phyloP scores from a whole-genome alignment of 2,113 vertebrate genomes.

The Petrocephalus zakoni region DNA sequence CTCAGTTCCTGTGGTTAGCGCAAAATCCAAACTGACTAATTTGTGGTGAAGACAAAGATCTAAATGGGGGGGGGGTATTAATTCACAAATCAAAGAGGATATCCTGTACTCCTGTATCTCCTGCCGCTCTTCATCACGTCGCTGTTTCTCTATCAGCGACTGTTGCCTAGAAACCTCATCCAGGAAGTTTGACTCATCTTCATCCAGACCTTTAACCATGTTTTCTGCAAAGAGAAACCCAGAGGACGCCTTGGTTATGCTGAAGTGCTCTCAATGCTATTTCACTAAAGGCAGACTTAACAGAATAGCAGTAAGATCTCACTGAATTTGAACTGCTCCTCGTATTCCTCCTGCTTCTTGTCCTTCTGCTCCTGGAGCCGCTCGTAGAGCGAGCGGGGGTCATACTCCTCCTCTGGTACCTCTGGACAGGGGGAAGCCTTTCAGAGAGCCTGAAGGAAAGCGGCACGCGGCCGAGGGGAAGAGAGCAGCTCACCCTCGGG shows the following conservation, averaged over 20 bases:
- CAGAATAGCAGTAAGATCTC: constrained; percentile 43
- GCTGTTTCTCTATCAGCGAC: constrained; percentile 86
- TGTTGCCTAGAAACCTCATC: constrained; percentile 96
- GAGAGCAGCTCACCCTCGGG: constrained; percentile 71
- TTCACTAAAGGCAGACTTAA: not conserved
- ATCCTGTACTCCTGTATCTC: constrained; percentile 92
- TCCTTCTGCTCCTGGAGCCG: constrained; percentile 94
- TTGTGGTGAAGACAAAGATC: not conserved
- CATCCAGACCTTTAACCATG: constrained; percentile 95
- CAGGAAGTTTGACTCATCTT: constrained; percentile 90
- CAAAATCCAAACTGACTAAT: not conserved
- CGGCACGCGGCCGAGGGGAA: constrained; percentile 5
- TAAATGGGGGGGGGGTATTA: not conserved
- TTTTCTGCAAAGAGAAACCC: constrained; percentile 72
- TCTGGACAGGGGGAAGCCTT: constrained; percentile 57
- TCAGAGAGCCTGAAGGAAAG: not conserved
- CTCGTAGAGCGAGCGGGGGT: constrained; percentile 82
- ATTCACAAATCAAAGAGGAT: constrained; percentile 67
- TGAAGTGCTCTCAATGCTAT: not conserved
- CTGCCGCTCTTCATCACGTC: constrained; percentile 85
- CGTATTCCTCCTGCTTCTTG: constrained; percentile 93
- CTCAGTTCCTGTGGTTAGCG: not conserved
- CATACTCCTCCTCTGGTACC: constrained; percentile 87
- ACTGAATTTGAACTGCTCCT: constrained; percentile 99
- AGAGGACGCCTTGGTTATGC: not conserved